Base-by-base conservation (phyloP, 2,888 invertebrate species). In the Hydriomena furcata region DNA sequence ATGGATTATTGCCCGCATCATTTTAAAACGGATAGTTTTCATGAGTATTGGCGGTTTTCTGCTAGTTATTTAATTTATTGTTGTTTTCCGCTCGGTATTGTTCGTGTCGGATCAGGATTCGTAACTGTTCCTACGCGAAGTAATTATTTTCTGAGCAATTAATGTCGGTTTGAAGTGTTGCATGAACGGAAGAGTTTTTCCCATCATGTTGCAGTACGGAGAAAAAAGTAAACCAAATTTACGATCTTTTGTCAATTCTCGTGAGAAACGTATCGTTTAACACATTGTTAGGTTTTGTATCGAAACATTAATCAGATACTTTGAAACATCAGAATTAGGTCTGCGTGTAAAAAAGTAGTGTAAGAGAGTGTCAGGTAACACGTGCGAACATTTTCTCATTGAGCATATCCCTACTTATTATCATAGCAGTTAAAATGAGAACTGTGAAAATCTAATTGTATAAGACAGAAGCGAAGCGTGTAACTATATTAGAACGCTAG, bases 41-140 rank as follows among this genome's bases (percentile, higher is more conserved):
- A 80, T 74, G 76, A 76, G 66, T 72, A 75, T 79, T 76, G 73
- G 78, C 69, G 82, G 82, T 84, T 80, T 71, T 52, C 51, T 68
- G 70, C 57, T 63, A 61, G 68, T 67, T 71, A 76, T 70, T 73
- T 72, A 73, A 76, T 78, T 73, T 76, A 71, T 77, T 68, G 68
- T 68, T 73, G 61, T 67, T 70, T 61, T 65, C 58, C 61, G 58
- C 52, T 48, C 42, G 46, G 58, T 64, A 36, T 52, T 53, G 58
- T 69, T 71, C 60, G 55, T 59, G 54, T 52, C 57, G 48, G 47
- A 41, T 45, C 37, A 23, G 32, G 20, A 52, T 55, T 53, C 12
- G 12, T 53, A 49, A 17, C 41, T 48, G 49, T 53, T 51, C 53
- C 44, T 45, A 47, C 47, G 52, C 30, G 30, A 52, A 34, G 43